Evolutionary conservation across 2,797 vertebrate genomes (phyloP).

Genomic region (Sebastes diploproa): DNA sequence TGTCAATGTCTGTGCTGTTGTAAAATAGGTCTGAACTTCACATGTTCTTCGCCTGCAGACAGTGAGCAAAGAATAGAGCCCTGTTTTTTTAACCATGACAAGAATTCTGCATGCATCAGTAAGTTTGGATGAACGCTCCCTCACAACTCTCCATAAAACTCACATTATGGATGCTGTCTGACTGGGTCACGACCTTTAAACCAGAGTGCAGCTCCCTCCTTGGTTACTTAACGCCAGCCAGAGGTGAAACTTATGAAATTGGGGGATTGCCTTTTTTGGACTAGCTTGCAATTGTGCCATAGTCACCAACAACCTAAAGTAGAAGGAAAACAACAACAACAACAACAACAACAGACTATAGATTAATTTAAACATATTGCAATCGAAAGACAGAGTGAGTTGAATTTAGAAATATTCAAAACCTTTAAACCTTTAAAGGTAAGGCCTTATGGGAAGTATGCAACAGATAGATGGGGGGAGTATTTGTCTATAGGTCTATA

Average conservation of each 20-base stretch:
- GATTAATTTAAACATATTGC: neutral
- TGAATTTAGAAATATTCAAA: no score
- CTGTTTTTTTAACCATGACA: neutral
- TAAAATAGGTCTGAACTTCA: neutral
- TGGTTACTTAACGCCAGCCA: neutral
- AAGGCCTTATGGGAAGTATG: no score
- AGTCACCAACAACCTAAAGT: no score
- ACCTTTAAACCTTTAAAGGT: no score
- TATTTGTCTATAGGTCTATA: no score
- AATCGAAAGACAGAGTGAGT: neutral
- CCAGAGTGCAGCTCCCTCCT: neutral
- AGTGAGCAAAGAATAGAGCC: neutral
- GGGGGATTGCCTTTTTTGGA: neutral
- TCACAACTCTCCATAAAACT: constrained; percentile 15
- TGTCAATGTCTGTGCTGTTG: neutral
- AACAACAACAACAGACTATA: neutral
- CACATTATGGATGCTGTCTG: constrained; percentile 4
- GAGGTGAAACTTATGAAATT: neutral
- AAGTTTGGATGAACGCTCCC: constrained; percentile 12
- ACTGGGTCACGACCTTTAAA: constrained; percentile 2
- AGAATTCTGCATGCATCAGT: neutral
- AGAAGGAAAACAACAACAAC: neutral
- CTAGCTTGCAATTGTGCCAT: neutral
- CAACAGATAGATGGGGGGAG: no score
- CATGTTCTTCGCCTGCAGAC: neutral